Evolutionary conservation across 53 echinoderm and acorn worm species (phyloP), one percentile per base, ranked within the genome.

Genomic region (Hippasteria phrygiana): DNA sequence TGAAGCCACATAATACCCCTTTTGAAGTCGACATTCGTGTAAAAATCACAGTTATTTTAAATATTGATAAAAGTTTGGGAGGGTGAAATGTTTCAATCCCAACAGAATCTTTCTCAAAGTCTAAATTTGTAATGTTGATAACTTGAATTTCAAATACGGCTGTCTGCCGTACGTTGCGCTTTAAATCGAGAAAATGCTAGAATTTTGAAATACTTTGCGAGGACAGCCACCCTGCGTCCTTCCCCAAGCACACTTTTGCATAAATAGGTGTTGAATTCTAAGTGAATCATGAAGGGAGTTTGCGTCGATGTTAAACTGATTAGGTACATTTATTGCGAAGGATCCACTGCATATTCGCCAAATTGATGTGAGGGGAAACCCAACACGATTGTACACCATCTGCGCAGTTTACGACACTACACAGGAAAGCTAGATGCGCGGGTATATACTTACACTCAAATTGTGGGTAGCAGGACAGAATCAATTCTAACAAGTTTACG

Each of bases 401-500:
- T 50, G 16, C 11, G 18, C 64, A 56, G 69, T 67, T 33, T 34
- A 43, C 42, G 38, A 38, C 51, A 79, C 22, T 22, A 13, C 66
- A 26, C 45, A 35, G 9, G 20, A 1, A 28, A 64, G 27, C 27
- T 0, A 43, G 28, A 43, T 62, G 66, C 67, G 14, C 63, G 1
- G 70, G 85, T 48, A 69, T 85, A 69, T 42, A 51, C 71, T 85
- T 85, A 85, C 71, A 67, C 22, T 69, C 34, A 85, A 71, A 85
- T 85, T 85, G 85, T 85, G 70, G 70, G 48, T 69, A 70, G 85
- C 85, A 85, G 85, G 70, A 71, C 37, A 37, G 36, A 46, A 85
- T 85, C 85, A 85, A 85, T 85, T 47, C 85, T 69, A 85, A 85
- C 48, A 20, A 85, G 51, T 85, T 85, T 85, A 85, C 24, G 51